Evolutionary conservation across 2,113 vertebrate genomes (phyloP).

Genomic region (Rissa tridactyla): DNA sequence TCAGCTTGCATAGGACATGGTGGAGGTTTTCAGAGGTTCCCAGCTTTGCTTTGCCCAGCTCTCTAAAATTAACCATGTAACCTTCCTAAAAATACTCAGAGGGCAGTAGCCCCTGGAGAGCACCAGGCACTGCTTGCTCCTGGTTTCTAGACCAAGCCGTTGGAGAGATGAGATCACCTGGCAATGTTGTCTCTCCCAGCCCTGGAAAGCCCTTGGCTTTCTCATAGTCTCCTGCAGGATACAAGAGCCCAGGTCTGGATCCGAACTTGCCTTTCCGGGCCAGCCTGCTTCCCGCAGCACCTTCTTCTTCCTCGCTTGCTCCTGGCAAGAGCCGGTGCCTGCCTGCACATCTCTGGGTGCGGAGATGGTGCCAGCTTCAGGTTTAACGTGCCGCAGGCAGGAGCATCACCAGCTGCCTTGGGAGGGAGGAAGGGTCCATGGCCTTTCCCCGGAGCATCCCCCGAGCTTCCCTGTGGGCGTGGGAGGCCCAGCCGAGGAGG

Average conservation of each 20-base stretch:
- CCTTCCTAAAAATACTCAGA: slow-evolving; percentile 68
- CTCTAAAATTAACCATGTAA: slow-evolving; percentile 60
- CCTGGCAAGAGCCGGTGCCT: neutral
- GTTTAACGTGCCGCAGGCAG: neutral
- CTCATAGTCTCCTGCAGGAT: neutral
- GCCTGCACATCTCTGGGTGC: neutral
- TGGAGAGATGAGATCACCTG: slow-evolving; percentile 23
- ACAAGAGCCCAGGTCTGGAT: neutral
- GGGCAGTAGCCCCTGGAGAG: slow-evolving; percentile 19
- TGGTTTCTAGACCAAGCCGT: slow-evolving; percentile 53
- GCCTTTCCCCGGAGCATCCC: neutral
- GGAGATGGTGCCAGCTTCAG: neutral
- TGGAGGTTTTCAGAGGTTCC: slow-evolving; percentile 27
- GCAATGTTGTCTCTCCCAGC: neutral
- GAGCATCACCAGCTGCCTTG: neutral
- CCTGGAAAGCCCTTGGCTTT: slow-evolving; percentile 28
- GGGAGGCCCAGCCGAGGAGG: neutral
- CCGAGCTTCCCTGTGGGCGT: rapidly evolving
- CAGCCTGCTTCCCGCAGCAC: neutral
- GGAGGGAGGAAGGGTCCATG: neutral
- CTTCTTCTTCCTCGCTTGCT: neutral
- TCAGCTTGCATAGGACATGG: neutral
- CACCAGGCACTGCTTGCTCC: neutral
- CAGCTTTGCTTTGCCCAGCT: neutral
- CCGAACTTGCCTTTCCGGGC: neutral